Percentiles rank a stretch among this genome's conserved stretches.
Evolutionary conservation across 2,797 vertebrate genomes (phyloP).

Genomic region (Acropternis orthonyx): DNA sequence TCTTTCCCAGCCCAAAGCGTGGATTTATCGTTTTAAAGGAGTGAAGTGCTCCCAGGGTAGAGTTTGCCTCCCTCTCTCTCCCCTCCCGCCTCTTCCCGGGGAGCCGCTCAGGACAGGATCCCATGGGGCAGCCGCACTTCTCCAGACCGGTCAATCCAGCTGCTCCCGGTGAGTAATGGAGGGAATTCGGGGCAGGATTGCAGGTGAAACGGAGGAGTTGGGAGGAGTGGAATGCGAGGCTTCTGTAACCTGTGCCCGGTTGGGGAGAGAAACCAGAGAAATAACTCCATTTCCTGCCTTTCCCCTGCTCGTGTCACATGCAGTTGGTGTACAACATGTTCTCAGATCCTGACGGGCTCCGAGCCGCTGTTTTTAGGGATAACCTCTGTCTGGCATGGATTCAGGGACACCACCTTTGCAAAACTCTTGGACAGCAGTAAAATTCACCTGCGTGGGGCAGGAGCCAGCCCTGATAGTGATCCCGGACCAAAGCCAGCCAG

Average conservation of each 20-base stretch:
- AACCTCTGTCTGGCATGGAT: neutral
- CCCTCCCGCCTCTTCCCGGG: neutral
- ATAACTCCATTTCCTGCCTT: conserved; percentile 4
- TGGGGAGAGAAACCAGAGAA: conserved; percentile 14
- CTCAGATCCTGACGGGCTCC: neutral
- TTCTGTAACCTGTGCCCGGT: conserved; percentile 10
- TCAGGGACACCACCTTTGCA: neutral
- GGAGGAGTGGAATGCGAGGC: conserved; percentile 5
- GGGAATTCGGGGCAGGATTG: conserved; percentile 27
- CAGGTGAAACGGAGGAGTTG: conserved; percentile 37
- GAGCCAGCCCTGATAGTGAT: neutral
- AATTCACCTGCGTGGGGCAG: neutral
- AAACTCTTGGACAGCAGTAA: neutral
- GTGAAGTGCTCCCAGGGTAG: neutral
- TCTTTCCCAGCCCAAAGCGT: neutral
- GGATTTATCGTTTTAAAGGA: conserved; percentile 32
- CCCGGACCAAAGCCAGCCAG: neutral
- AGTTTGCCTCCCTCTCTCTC: neutral
- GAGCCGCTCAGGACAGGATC: conserved; percentile 49
- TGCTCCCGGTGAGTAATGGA: conserved; percentile 76
- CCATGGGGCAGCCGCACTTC: conserved; percentile 77
- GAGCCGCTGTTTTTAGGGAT: neutral
- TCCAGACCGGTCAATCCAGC: conserved; percentile 78
- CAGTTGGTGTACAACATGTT: neutral
- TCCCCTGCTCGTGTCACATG: neutral